phyloP scores from a whole-genome alignment of 1,140 invertebrate species.

The Formica exsecta region DNA sequence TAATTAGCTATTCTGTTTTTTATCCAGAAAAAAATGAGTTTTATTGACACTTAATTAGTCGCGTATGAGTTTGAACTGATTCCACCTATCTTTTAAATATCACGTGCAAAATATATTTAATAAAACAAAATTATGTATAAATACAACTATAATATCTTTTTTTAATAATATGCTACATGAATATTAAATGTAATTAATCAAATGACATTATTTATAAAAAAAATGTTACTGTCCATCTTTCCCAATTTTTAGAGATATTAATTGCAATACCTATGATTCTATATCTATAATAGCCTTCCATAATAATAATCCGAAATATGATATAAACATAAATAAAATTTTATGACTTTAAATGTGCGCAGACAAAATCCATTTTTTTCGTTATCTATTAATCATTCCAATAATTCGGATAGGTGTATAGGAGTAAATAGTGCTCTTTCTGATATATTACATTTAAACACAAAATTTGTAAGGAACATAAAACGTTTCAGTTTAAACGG shows the following conservation, averaged over 20 bases:
- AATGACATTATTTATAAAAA: background rate
- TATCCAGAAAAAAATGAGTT: background rate
- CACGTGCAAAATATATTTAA: background rate
- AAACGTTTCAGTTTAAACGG: background rate
- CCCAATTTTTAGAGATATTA: background rate
- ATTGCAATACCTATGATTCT: background rate
- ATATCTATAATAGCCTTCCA: background rate
- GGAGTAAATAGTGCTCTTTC: constrained; percentile 10
- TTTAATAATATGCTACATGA: background rate
- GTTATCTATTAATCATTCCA: background rate
- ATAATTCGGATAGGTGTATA: background rate
- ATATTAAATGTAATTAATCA: background rate
- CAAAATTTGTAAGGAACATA: background rate
- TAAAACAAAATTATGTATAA: background rate
- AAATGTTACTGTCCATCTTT: background rate
- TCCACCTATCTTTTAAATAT: background rate
- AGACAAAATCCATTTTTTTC: background rate
- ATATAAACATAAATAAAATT: background rate
- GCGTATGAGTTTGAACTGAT: background rate
- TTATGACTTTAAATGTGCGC: background rate
- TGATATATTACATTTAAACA: background rate
- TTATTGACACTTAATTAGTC: background rate
- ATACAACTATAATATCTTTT: background rate
- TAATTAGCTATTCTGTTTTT: background rate
- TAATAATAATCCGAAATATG: background rate